These are phyloP conservation scores for Podarcis muralis DNA, from an alignment of 2,113 vertebrate species.

Conservation along the genomic window DNA sequence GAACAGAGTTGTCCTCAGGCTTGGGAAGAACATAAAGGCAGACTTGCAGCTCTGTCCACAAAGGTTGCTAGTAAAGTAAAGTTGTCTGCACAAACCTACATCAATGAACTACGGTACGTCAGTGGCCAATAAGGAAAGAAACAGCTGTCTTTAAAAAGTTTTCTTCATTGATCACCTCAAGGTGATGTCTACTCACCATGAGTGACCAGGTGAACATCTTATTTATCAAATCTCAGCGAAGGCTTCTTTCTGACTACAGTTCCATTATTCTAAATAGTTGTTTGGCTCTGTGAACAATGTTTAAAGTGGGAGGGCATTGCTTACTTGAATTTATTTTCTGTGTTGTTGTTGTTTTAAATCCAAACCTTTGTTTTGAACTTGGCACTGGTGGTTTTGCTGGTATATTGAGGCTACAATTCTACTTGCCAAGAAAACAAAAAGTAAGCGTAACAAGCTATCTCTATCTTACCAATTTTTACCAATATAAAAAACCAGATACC, in stretches of 20 bases:
- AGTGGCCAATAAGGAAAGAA: neutral
- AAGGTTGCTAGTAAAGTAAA: neutral
- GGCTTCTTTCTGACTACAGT: neutral
- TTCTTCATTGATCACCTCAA: neutral
- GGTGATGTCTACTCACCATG: neutral
- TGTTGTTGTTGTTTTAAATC: neutral
- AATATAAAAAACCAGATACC: no score
- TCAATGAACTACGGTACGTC: neutral
- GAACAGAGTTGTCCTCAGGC: neutral
- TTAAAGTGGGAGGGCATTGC: neutral
- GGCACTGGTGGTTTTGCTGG: neutral
- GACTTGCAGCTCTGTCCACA: neutral
- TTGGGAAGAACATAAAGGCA: neutral
- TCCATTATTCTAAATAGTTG: neutral
- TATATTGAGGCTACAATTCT: neutral
- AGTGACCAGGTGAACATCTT: neutral
- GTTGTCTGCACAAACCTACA: neutral
- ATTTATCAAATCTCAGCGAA: neutral
- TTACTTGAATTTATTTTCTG: neutral
- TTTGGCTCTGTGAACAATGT: neutral
- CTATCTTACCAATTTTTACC: no score
- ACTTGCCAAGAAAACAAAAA: no score
- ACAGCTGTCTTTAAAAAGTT: neutral
- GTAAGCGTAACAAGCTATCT: no score
- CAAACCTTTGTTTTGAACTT: neutral